Conservation (phyloP, 2,888 invertebrate genomes). For the Patella ulyssiponensis region DNA sequence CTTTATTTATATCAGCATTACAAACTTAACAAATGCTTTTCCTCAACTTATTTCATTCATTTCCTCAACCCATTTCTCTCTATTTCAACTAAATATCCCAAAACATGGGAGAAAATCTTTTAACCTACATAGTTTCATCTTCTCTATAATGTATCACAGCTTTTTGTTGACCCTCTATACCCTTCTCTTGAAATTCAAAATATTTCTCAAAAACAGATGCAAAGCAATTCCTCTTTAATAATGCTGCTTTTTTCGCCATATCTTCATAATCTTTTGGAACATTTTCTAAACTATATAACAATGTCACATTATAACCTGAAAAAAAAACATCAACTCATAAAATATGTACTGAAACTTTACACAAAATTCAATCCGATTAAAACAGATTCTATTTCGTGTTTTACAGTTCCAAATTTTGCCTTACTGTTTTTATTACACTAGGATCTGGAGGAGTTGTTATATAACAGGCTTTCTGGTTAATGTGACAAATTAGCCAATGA, state of each 20-base stretch:
- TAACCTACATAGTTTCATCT: slow-evolving; percentile 94
- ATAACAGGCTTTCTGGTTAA: too few species aligned
- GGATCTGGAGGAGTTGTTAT: too few species aligned
- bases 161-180: slow-evolving; percentile 89
- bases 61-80: too few species aligned
- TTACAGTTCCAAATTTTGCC: too few species aligned
- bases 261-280: slow-evolving; percentile 92
- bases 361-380: too few species aligned
- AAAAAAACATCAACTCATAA: slow-evolving; percentile 34
- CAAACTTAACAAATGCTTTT: background rate
- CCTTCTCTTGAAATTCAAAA: slow-evolving; percentile 96
- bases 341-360: background rate
- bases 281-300: slow-evolving; percentile 92
- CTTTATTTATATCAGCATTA: too few species aligned
- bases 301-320: slow-evolving; percentile 92
- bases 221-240: slow-evolving; percentile 97
- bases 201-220: slow-evolving; percentile 99
- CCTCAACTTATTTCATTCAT: background rate
- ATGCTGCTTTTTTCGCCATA: slow-evolving; percentile 90
- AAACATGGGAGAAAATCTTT: background rate
- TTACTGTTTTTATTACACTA: too few species aligned
- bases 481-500: too few species aligned
- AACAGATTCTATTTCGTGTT: too few species aligned
- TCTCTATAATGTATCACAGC: slow-evolving; percentile 99
- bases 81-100: background rate